A percentile compares a stretch with the other conserved stretches of the same genome.
Evolutionary conservation across 2,797 vertebrate genomes (phyloP).

Genomic region (Mareca strepera): DNA sequence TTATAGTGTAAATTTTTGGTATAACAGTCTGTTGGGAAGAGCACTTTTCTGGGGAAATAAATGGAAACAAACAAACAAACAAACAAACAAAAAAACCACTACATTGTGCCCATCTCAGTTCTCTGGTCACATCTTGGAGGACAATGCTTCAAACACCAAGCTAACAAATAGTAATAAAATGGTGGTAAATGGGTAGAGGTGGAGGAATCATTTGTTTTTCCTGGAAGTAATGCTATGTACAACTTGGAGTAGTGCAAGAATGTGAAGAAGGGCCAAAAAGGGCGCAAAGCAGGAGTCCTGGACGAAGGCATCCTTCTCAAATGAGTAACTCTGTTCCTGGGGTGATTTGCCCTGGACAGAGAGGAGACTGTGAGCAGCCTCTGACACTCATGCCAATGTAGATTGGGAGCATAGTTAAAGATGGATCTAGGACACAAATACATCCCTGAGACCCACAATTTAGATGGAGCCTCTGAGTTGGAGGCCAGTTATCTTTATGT

Average conservation of each 20-base stretch:
- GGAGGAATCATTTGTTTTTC: background rate
- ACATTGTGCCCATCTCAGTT: background rate
- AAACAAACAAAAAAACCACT: background rate
- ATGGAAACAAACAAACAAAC: background rate
- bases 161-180: background rate
- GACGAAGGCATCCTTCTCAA: background rate
- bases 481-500: fast-evolving
- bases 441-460: background rate
- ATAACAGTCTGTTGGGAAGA: background rate
- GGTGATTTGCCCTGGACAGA: background rate
- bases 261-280: background rate
- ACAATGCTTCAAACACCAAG: background rate
- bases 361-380: background rate
- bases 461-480: background rate
- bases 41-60: background rate
- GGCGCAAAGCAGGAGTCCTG: background rate
- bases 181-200: background rate
- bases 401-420: background rate
- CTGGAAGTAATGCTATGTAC: background rate
- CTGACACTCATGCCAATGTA: fast-evolving
- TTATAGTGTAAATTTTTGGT: background rate
- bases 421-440: background rate
- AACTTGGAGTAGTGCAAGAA: background rate
- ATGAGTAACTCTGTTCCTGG: fast-evolving
- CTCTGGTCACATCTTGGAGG: background rate